Evolutionary conservation across 2,888 invertebrate genomes (phyloP), one percentile per base, ranked within the genome.

Genomic region (Agonopterix heracliana): DNA sequence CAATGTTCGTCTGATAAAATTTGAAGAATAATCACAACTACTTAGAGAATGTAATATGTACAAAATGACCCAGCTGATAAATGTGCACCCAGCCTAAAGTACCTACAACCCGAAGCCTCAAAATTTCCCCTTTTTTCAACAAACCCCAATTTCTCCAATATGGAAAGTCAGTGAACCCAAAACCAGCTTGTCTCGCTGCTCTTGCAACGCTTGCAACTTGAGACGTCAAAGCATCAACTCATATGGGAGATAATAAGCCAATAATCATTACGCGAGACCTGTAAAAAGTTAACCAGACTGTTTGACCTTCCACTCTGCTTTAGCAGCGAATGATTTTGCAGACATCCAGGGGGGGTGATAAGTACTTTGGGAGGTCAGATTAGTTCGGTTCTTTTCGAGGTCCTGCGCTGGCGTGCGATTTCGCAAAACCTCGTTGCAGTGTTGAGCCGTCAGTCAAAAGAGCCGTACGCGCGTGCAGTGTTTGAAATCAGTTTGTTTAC

Each of bases 131-230:
- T 38, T 14, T 40, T 17, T 11, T 14, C 14, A 38, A 45, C 10
- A 45, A 10, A 36, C 14, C 13, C 35, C 40, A 48, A 34, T 44
- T 53, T 46, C 51, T 46, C 35, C 41, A 44, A 51, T 47, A 45
- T 49, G 46, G 56, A 60, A 56, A 56, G 60, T 56, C 60, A 56
- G 26, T 56, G 57, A 60, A 56, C 60, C 48, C 47, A 44, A 48
- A 45, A 44, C 13, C 38, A 45, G 42, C 42, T 42, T 14, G 34
- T n/a, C n/a, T n/a, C n/a, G n/a, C n/a, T n/a, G n/a, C n/a, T n/a
- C n/a, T n/a, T n/a, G n/a, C 42, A 40, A 36, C 44, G n/a, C 34
- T n/a, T 9, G 9, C 38, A n/a, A 9, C 11, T 43, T 38, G 44
- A 49, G 36, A 41, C 50, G 44, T 47, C 53, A 49, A 51, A 52